Evolutionary conservation across 2,888 invertebrate species (phyloP).

Genomic region (Dendrolimus pini): DNA sequence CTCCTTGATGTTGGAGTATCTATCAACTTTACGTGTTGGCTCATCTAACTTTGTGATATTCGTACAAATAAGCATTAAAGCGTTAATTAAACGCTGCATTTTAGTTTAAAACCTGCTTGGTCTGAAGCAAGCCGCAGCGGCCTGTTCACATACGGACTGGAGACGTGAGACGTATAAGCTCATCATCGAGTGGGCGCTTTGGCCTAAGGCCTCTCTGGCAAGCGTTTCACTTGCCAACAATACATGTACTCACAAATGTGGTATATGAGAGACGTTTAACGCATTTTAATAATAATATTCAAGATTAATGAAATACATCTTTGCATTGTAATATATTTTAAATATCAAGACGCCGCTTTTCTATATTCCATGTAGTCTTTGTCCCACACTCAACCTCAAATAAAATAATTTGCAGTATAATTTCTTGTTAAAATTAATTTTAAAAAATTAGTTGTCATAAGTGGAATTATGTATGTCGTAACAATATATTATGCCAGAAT

Average conservation of each 20-base stretch:
- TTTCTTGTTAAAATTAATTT: too few relatives aligned
- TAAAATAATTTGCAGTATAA: too few relatives aligned
- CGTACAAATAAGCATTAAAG: background rate
- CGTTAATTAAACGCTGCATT: background rate
- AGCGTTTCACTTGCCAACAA: constrained; percentile 4
- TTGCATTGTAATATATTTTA: too few relatives aligned
- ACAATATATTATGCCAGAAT: too few relatives aligned
- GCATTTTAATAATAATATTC: background rate
- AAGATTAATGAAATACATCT: too few relatives aligned
- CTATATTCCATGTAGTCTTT: too few relatives aligned
- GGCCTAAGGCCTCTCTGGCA: constrained; percentile 32
- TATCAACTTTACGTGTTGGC: background rate
- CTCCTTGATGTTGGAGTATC: background rate
- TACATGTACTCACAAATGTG: background rate
- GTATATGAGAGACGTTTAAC: background rate
- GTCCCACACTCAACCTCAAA: too few relatives aligned
- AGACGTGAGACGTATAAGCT: constrained; percentile 65
- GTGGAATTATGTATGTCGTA: too few relatives aligned
- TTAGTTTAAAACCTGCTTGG: constrained; percentile 1
- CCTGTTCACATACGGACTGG: constrained; percentile 39
- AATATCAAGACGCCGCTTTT: too few relatives aligned
- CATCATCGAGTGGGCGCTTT: constrained; percentile 54
- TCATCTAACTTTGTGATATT: background rate
- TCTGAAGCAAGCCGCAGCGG: constrained; percentile 31
- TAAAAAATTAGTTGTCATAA: too few relatives aligned